A percentile compares a stretch with the other conserved stretches of the same genome.
Conservation (phyloP, 2,888 invertebrate species). For the Ectobius pallidus region DNA sequence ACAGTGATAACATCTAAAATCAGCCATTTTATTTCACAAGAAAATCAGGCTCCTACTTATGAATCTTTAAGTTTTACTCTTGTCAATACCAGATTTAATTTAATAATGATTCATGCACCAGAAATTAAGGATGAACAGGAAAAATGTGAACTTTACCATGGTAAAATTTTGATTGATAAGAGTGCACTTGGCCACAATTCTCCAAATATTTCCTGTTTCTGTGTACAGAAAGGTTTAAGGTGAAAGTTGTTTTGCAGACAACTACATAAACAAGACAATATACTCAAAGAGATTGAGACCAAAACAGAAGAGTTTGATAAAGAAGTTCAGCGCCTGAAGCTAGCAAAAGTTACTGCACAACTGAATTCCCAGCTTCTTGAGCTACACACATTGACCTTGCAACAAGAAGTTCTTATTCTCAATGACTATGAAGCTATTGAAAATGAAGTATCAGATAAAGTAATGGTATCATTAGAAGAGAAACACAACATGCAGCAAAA, state of each 20-base stretch:
- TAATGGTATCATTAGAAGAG: conserved; percentile 51
- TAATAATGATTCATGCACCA: too few species aligned
- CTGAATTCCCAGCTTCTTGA: conserved; percentile 65
- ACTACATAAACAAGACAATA: conserved; percentile 63
- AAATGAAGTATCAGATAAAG: conserved; percentile 64
- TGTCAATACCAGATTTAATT: too few species aligned
- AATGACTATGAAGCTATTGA: conserved; percentile 76
- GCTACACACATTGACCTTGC: conserved; percentile 67
- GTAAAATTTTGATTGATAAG: too few species aligned
- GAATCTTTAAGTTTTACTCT: too few species aligned
- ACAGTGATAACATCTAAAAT: too few species aligned
- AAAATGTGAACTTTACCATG: too few species aligned
- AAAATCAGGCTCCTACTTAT: too few species aligned
- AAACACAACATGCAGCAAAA: conserved; percentile 46
- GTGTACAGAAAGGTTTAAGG: too few species aligned
- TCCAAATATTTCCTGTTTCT: too few species aligned
- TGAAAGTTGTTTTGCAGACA: conserved; percentile 30
- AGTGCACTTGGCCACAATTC: too few species aligned
- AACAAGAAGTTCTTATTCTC: conserved; percentile 76
- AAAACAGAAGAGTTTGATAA: conserved; percentile 71
- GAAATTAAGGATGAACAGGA: too few species aligned
- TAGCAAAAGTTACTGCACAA: conserved; percentile 64
- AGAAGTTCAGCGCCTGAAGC: conserved; percentile 61
- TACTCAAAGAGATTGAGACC: conserved; percentile 64
- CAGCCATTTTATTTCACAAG: too few species aligned